These are phyloP conservation scores for Melanotus villosus DNA, from an alignment of 2,888 invertebrate species.

Conservation along the genomic window DNA sequence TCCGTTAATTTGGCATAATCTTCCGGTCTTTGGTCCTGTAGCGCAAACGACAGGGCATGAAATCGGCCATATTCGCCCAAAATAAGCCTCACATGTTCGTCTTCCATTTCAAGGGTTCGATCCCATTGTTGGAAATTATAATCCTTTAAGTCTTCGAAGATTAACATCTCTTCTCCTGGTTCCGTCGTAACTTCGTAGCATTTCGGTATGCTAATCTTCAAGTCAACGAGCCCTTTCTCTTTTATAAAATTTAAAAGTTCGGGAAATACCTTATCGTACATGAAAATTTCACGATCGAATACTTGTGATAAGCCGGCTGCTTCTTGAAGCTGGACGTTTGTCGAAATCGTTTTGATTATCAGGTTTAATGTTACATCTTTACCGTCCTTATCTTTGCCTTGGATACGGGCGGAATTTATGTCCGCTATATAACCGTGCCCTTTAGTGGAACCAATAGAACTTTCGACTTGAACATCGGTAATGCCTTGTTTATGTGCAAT, in stretches of 20 bases:
- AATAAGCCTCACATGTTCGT: constrained; percentile 54
- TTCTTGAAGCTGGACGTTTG: constrained; percentile 38
- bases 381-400: constrained; percentile 47
- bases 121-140: constrained; percentile 52
- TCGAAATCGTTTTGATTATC: constrained; percentile 33
- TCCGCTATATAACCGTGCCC: constrained; percentile 55
- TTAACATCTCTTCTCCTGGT: constrained; percentile 47
- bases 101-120: constrained; percentile 52
- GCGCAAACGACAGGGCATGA: constrained; percentile 56
- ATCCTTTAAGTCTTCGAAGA: constrained; percentile 55
- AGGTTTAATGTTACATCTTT: constrained; percentile 36
- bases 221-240: constrained; percentile 43
- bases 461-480: not conserved
- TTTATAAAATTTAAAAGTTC: constrained; percentile 49
- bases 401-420: constrained; percentile 26
- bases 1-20: constrained; percentile 48
- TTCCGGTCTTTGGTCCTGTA: constrained; percentile 51
- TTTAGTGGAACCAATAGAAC: constrained; percentile 23
- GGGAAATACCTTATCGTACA: constrained; percentile 53
- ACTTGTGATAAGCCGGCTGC: constrained; percentile 35
- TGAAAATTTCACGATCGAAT: constrained; percentile 53
- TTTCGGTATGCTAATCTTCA: constrained; percentile 46
- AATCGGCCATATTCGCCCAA: constrained; percentile 55
- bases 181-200: constrained; percentile 45
- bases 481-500: not conserved